Percentiles rank a stretch among this genome's conserved stretches.
phyloP scores from a whole-genome alignment of 2,888 invertebrate genomes.

The Cephus spinipes region DNA sequence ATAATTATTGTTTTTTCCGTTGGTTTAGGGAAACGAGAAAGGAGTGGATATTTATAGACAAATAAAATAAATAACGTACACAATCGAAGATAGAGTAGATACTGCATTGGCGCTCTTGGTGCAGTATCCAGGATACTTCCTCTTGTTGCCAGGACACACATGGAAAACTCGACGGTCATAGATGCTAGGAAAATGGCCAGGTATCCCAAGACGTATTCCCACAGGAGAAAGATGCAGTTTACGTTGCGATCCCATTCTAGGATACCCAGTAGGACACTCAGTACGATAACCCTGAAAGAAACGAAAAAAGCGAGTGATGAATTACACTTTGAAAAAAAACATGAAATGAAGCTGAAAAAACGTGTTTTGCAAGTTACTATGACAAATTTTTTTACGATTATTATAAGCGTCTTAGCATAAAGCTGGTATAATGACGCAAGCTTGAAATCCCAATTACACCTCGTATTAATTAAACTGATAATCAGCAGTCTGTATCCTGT shows the following conservation, averaged over 20 bases:
- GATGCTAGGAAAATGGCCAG: conserved; percentile 71
- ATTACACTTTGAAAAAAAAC: conserved; percentile 6
- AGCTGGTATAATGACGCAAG: background rate
- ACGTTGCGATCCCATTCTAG: conserved; percentile 70
- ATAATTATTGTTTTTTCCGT: background rate
- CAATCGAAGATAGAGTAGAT: conserved; percentile 81
- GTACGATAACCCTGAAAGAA: conserved; percentile 72
- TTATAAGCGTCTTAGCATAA: background rate
- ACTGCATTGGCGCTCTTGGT: conserved; percentile 80
- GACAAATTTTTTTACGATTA: background rate
- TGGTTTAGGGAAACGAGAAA: background rate
- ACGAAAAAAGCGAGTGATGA: conserved; percentile 21
- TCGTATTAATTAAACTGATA: background rate
- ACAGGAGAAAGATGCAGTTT: conserved; percentile 68
- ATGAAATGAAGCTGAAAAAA: background rate
- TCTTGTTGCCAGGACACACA: conserved; percentile 80
- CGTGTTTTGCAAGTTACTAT: background rate
- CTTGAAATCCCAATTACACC: background rate
- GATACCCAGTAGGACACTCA: conserved; percentile 71
- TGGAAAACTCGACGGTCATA: conserved; percentile 76
- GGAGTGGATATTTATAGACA: background rate
- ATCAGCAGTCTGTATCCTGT: background rate
- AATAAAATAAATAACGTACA: conserved; percentile 69
- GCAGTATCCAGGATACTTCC: conserved; percentile 85
- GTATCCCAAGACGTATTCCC: conserved; percentile 74